Conservation (phyloP, 2,888 invertebrate species). For the Frankliniella intonsa region DNA sequence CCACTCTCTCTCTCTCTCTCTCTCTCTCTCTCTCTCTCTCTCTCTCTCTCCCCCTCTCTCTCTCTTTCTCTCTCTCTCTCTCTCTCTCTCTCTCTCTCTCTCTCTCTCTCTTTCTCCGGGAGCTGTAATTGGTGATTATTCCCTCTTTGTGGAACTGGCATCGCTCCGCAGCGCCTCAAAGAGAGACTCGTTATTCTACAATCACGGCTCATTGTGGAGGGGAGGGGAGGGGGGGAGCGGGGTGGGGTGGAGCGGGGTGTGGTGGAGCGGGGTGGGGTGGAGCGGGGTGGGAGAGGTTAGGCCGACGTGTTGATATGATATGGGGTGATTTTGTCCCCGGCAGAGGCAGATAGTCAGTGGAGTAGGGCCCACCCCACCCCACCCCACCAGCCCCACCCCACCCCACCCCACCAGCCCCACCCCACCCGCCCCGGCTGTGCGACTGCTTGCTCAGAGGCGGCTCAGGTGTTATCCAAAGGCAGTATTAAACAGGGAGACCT, state of each 20-base stretch:
- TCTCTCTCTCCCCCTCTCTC: neutral
- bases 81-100: neutral
- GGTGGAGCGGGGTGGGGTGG: constrained; percentile 40
- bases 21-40: neutral
- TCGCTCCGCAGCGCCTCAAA: constrained; percentile 7
- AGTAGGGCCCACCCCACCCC: no score
- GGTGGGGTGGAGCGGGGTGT: neutral
- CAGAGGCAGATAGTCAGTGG: no score
- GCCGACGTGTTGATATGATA: no score
- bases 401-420: no score
- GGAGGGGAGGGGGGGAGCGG: constrained; percentile 25
- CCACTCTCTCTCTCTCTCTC: neutral
- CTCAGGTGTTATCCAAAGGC: no score
- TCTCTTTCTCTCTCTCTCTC: neutral
- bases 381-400: no score
- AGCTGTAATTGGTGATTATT: constrained; percentile 18
- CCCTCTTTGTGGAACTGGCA: constrained; percentile 10
- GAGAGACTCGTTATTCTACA: constrained; percentile 13
- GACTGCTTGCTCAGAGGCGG: no score
- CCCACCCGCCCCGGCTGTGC: no score
- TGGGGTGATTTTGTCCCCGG: no score
- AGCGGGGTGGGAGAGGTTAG: constrained; percentile 39
- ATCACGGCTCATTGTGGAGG: constrained; percentile 26
- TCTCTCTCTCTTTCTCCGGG: neutral
- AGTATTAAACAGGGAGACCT: no score